These are phyloP conservation scores for Nomia melanderi DNA, from an alignment of 1,140 invertebrate species.

Conservation along the genomic window DNA sequence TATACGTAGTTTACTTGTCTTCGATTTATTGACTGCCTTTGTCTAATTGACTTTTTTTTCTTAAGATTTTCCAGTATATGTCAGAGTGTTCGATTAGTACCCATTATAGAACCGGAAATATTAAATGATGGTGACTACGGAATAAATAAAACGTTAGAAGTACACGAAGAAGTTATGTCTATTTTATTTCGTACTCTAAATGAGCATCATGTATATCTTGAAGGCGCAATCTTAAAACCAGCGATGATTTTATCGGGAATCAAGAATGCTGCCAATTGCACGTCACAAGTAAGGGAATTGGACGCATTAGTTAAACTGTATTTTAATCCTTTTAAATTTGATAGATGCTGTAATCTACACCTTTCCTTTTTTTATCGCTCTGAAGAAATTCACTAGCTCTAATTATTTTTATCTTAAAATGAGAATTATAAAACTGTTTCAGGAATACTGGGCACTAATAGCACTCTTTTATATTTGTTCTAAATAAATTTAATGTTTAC, in stretches of 20 bases:
- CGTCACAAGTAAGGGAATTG: slow-evolving; percentile 46
- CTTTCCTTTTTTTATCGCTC: too few relatives aligned
- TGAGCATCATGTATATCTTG: slow-evolving; percentile 98
- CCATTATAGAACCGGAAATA: slow-evolving; percentile 98
- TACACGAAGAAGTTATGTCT: slow-evolving; percentile 54
- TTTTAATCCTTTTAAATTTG: too few relatives aligned
- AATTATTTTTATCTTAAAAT: too few relatives aligned
- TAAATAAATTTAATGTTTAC: too few relatives aligned
- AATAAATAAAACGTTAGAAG: slow-evolving; percentile 43
- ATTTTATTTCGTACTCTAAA: slow-evolving; percentile 85
- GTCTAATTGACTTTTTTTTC: background rate
- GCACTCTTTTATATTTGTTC: too few relatives aligned
- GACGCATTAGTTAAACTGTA: too few relatives aligned
- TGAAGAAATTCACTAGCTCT: too few relatives aligned
- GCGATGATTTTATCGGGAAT: slow-evolving; percentile 97
- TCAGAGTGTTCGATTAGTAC: slow-evolving; percentile 96
- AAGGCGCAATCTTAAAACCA: slow-evolving; percentile 98
- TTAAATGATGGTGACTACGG: slow-evolving; percentile 92
- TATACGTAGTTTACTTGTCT: too few relatives aligned
- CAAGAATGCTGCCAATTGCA: slow-evolving; percentile 61
- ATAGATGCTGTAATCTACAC: too few relatives aligned
- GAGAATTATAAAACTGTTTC: too few relatives aligned
- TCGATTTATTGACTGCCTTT: background rate
- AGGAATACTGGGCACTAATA: too few relatives aligned
- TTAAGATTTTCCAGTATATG: slow-evolving; percentile 96